Base-by-base conservation (phyloP, 2,113 vertebrate species). In the Dicrurus megarhynchus region DNA sequence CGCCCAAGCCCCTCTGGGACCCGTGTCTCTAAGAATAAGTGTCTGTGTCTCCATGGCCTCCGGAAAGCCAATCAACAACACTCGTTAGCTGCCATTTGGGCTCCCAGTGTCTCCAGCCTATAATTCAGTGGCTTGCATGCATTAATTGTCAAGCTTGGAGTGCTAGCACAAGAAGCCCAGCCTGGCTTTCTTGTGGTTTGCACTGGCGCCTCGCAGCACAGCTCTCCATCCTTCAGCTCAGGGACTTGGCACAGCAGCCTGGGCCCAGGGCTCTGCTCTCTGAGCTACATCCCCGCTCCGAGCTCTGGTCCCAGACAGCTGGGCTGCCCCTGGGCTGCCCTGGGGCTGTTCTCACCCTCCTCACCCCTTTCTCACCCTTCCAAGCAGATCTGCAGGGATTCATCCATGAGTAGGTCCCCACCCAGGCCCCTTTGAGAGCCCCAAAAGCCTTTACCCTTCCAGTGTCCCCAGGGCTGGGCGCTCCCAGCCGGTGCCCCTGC, bases 1-100 rank as follows among this genome's bases (percentile, higher is more conserved):
- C 30, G 69, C 78, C 2, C 2, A 9, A 76, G 22, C 81, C 93
- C 96, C 93, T 30, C 44, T 44, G 96, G 93, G 96, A 80, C 41
- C 79, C 35, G 0, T 68, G 92, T 97, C 96, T 96, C 96, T 91
- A 96, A 95, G 96, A 97, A 94, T 95, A 97, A 97, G 93, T 90
- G 76, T 95, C 96, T 96, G 88, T 94, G 96, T 97, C 96, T 97
- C 96, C 95, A 78, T 49, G 93, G 93, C 88, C 96, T 97, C 96
- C 92, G 90, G 96, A 96, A 97, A 96, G 92, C 95, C 95, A 94
- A 96, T 95, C 95, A 94, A 59, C 92, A 94, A 0, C 83, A 10
- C 95, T 97, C 32, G 64, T 94, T 75, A 93, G 92, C 96, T 96
- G 96, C 96, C 86, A 92, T 95, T 96, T 96, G 96, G 93, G 80